These are phyloP conservation scores for Pocillopora damicornis DNA, from an alignment of 64 coral and sea anemone genomes.

Conservation along the genomic window DNA sequence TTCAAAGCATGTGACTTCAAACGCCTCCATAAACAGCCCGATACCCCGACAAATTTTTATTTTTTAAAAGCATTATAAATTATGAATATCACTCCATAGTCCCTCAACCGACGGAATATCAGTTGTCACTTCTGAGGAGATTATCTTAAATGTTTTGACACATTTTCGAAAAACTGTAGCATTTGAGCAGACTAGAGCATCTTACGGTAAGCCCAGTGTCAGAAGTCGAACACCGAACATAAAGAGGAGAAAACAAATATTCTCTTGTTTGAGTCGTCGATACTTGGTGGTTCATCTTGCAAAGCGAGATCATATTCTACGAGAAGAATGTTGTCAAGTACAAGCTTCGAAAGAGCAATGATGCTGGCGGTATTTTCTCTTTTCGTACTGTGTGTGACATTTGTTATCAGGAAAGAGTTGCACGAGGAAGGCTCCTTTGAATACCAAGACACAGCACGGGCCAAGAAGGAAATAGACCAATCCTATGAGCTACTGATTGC, in stretches of 20 bases:
- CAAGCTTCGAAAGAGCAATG: constrained; percentile 4
- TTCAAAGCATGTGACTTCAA: background rate
- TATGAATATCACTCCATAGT: background rate
- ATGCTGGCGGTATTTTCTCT: background rate
- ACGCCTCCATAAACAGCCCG: background rate
- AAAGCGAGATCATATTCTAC: background rate
- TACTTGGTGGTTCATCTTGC: background rate
- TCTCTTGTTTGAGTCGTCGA: background rate
- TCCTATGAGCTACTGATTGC: constrained; percentile 52
- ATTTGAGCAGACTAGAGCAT: background rate
- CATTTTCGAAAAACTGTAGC: background rate
- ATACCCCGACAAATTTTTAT: background rate
- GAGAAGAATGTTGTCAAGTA: background rate
- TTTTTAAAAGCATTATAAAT: background rate
- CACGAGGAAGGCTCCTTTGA: constrained; percentile 4
- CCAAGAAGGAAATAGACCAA: constrained; percentile 46
- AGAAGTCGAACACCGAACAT: background rate
- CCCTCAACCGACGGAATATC: background rate
- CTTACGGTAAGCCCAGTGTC: background rate
- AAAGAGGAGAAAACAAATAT: too few relatives aligned
- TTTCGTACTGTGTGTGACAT: constrained; percentile 20
- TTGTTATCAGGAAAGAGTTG: constrained; percentile 9
- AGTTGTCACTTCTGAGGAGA: background rate
- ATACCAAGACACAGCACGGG: constrained; percentile 41
- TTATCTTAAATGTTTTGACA: background rate